Base-by-base conservation (phyloP, 2,888 invertebrate genomes). In the Cecidostiba fungosa region DNA sequence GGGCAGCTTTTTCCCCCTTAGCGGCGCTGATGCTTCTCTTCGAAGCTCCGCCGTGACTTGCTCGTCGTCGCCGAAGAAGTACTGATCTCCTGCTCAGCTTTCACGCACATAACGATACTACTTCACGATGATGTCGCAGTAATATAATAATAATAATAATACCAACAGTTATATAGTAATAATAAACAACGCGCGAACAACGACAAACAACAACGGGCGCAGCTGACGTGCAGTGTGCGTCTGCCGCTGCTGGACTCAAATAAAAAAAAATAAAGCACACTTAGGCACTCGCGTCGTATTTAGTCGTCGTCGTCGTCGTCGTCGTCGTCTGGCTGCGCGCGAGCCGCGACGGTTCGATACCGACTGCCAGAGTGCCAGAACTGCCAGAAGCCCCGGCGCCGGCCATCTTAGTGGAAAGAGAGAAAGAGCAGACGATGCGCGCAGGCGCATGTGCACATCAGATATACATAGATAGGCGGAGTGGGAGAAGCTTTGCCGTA, bases 291-390 rank as follows among this genome's bases (percentile, higher is more conserved):
- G 36, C 26, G 36, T 19, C 32, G 29, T 32, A 3, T 3, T 32
- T 32, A 32, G 32, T 32, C 72, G 29, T 36, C 8, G 14, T 8
- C 32, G 14, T 26, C 32, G 29, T 8, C 32, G 14, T 26, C 32
- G 29, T 32, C 72, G 29, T 36, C 8, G 14, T 8, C 16, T 19
- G 36, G 16, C n/a, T n/a, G n/a, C 2, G 39, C 72, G 73, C 59
- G 29, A 62, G 72, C 10, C 39, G 50, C 70, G 80, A 39, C 69
- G 80, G 84, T 85, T 85, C 84, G 77, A 85, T 85, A 80, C 76
- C 76, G 80, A 85, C 84, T 80, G 73, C 6, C n/a, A n/a, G n/a
- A n/a, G n/a, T n/a, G n/a, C n/a, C n/a, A n/a, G n/a, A n/a, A 85
- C 84, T 80, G 73, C 6, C 66, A 8, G 39, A 32, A 39, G 54